A percentile compares a stretch with the other conserved stretches of the same genome.
Evolutionary conservation across 1,140 invertebrate genomes (phyloP).

Genomic region (Trichogramma pretiosum): DNA sequence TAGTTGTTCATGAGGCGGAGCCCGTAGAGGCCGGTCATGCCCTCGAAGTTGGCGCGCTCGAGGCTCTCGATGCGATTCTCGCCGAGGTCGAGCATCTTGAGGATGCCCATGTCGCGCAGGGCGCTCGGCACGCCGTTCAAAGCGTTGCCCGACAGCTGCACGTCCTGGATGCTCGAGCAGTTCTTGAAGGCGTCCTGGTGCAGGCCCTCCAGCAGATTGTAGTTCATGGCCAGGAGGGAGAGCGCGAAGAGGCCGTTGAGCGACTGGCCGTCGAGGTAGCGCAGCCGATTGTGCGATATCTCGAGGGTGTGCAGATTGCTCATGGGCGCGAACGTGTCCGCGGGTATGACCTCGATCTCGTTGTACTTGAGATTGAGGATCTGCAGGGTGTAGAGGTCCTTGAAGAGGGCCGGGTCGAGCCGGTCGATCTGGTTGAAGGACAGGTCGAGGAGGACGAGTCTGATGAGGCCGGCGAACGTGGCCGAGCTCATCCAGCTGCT

Average conservation of each 20-base stretch:
- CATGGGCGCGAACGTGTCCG: constrained; percentile 69
- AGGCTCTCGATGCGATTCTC: constrained; percentile 70
- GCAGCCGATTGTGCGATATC: constrained; percentile 67
- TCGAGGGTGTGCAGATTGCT: constrained; percentile 75
- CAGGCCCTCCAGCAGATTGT: constrained; percentile 64
- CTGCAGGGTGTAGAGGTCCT: constrained; percentile 73
- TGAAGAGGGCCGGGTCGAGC: constrained; percentile 71
- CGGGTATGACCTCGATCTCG: constrained; percentile 63
- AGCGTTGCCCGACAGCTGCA: constrained; percentile 76
- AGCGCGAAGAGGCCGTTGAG: constrained; percentile 75
- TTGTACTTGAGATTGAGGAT: constrained; percentile 74
- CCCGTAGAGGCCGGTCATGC: constrained; percentile 68
- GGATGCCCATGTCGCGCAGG: constrained; percentile 62
- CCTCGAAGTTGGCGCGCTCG: constrained; percentile 70
- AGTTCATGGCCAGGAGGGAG: constrained; percentile 68
- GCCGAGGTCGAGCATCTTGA: constrained; percentile 71
- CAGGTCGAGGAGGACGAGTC: constrained; percentile 75
- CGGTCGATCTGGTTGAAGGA: constrained; percentile 75
- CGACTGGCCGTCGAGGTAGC: constrained; percentile 61
- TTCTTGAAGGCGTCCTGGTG: constrained; percentile 73
- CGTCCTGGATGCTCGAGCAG: constrained; percentile 66
- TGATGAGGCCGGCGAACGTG: constrained; percentile 78
- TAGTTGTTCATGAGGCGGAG: constrained; percentile 73
- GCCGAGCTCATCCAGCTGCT: constrained; percentile 72
- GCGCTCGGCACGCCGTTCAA: constrained; percentile 65